Evolutionary conservation across 2,888 invertebrate genomes (phyloP), one percentile per base, ranked within the genome.

Genomic region (Oscheius onirici): DNA sequence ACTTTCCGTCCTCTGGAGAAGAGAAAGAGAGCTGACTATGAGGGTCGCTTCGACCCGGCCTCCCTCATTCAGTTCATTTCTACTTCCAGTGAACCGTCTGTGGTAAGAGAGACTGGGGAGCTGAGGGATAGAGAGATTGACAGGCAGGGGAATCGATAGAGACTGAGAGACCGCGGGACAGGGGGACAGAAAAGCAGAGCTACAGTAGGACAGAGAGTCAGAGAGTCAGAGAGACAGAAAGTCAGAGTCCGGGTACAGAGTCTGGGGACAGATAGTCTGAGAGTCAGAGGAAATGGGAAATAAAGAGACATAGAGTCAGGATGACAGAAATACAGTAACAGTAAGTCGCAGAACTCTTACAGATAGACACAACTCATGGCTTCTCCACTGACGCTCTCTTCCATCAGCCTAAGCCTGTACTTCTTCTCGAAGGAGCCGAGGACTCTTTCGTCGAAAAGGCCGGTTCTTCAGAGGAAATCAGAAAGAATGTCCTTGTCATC

Each of bases 321-420:
- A 34, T 6, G 0, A 34, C 34, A 34, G 8, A 34, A 8, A 34
- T 3, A 34, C 34, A 34, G 34, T 34, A 8, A 34, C 8, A 34
- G 8, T 34, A 8, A 8, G 5, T 8, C 3, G 34, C 3, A 34
- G 34, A 34, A 34, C 34, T 34, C 20, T 20, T 49, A 26, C 57
- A 84, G 84, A 71, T 86, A 8, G 76, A 82, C 46, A 80, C 86
- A 15, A 73, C 79, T 8, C n/a, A 63, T 22, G 84, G 85, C 13
- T 86, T 86, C 77, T 79, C 83, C 11, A 75, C 82, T 0, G 81
- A 84, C 40, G 69, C 79, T n/a, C 71, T 84, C 10, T 77, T 84
- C 55, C 76, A 79, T 44, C 76, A 78, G 24, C 72, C 76, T 70
- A 71, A 73, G n/a, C 65, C 74, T 15, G 72, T 83, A 24, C 54